phyloP scores from a whole-genome alignment of 2,113 vertebrate species.

The Syngnathus floridae region DNA sequence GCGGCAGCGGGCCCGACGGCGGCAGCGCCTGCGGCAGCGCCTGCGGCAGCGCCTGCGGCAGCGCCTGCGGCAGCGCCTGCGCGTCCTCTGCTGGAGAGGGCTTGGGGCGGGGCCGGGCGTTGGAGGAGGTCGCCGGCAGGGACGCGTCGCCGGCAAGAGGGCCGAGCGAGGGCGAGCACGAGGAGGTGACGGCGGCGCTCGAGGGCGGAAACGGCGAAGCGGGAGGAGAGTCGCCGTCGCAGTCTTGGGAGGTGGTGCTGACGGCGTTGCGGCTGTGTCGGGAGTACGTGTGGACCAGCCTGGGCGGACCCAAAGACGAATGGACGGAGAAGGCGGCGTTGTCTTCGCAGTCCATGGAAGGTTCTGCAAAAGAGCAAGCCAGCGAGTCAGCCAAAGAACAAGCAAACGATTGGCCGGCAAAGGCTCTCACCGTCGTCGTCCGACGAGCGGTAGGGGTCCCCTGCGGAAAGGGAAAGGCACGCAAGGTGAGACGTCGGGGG shows the following conservation, averaged over 20 bases:
- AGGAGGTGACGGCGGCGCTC: not conserved
- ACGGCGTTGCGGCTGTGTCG: constrained; percentile 15
- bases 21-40: not conserved
- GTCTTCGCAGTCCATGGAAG: constrained; percentile 31
- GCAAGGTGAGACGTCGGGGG: not conserved
- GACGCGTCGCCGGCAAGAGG: constrained; percentile 13
- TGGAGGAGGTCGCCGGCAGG: not conserved
- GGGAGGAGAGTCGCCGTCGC: not conserved
- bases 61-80: not conserved
- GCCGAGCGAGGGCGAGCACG: not conserved
- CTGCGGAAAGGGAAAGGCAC: constrained; percentile 21
- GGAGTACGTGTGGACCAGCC: constrained; percentile 54
- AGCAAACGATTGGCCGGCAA: too few species aligned
- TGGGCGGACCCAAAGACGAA: constrained; percentile 3
- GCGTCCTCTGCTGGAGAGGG: too few species aligned
- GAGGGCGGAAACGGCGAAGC: not conserved
- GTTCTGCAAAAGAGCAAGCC: constrained; percentile 12
- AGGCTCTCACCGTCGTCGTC: constrained; percentile 40
- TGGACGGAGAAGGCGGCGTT: constrained; percentile 31
- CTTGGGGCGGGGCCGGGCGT: not conserved
- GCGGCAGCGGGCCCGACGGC: constrained; percentile 5
- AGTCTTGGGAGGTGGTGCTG: constrained; percentile 8
- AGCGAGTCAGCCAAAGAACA: too few species aligned
- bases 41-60: not conserved
- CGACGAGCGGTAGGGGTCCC: constrained; percentile 45